phyloP scores from a whole-genome alignment of 1,140 invertebrate species.

The Rhynchophorus ferrugineus region DNA sequence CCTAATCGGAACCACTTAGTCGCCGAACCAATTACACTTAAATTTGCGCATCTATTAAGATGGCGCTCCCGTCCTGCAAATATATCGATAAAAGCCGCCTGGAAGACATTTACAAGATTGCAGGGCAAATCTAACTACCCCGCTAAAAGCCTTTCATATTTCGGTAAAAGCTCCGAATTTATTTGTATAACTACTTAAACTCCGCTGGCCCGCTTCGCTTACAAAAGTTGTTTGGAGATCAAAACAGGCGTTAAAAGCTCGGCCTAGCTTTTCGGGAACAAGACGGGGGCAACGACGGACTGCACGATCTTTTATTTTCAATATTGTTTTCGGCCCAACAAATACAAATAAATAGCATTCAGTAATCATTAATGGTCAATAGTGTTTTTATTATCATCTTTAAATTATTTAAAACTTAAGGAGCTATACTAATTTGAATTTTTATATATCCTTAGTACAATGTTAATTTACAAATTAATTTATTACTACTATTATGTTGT shows the following conservation, averaged over 20 bases:
- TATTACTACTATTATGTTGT: too few species aligned
- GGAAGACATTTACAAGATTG: slow-evolving; percentile 15
- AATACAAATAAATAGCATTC: too few species aligned
- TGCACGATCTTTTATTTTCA: background rate
- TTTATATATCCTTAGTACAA: too few species aligned
- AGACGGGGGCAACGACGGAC: background rate
- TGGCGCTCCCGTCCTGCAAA: slow-evolving; percentile 1
- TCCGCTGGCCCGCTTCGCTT: slow-evolving; percentile 27
- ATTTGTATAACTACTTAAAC: slow-evolving; percentile 33
- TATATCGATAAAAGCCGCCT: slow-evolving; percentile 5
- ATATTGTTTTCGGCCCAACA: too few species aligned
- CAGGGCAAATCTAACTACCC: slow-evolving; percentile 11
- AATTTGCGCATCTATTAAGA: background rate
- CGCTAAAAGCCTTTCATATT: slow-evolving; percentile 33
- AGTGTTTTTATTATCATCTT: too few species aligned
- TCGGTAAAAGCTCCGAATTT: slow-evolving; percentile 32
- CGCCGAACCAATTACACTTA: too few species aligned
- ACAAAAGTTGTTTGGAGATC: slow-evolving; percentile 33
- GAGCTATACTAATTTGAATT: too few species aligned
- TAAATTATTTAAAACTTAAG: too few species aligned
- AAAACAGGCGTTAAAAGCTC: slow-evolving; percentile 32
- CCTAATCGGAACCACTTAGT: too few species aligned
- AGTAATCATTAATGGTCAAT: too few species aligned
- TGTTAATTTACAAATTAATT: too few species aligned
- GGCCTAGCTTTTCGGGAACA: slow-evolving; percentile 17